A percentile compares a stretch with the other conserved stretches of the same genome.
Evolutionary conservation across 2,113 vertebrate species (phyloP).

Genomic region (Lucifuga dentata): DNA sequence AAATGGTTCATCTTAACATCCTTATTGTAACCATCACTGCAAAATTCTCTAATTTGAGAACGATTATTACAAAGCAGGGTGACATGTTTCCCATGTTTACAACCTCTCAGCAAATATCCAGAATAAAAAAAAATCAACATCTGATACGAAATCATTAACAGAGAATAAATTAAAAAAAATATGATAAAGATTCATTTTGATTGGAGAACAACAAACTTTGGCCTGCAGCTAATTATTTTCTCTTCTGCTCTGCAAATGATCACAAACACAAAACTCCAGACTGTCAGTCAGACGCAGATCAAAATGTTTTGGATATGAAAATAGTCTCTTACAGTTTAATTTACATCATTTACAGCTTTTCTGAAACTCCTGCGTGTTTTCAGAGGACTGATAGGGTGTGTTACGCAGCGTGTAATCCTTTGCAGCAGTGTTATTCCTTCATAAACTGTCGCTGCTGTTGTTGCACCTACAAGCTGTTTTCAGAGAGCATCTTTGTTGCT

Average conservation of each 20-base stretch:
- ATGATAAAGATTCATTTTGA: constrained; percentile 45
- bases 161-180: too few relatives aligned
- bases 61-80: too few relatives aligned
- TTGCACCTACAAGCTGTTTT: constrained; percentile 54
- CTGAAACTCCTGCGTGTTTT: constrained; percentile 12
- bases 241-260: constrained; percentile 33
- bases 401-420: constrained; percentile 40
- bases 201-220: constrained; percentile 34
- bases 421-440: constrained; percentile 42
- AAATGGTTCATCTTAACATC: too few relatives aligned
- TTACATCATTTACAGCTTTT: not conserved
- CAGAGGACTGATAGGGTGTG: constrained; percentile 14
- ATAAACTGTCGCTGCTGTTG: constrained; percentile 33
- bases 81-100: too few relatives aligned
- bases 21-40: too few relatives aligned
- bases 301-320: constrained; percentile 11
- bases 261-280: constrained; percentile 13
- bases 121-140: too few relatives aligned
- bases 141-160: too few relatives aligned
- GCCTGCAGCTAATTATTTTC: constrained; percentile 23
- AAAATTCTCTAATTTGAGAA: too few relatives aligned
- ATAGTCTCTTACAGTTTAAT: constrained; percentile 6
- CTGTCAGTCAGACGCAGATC: constrained; percentile 20
- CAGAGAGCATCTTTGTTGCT: constrained; percentile 31
- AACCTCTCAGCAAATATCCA: too few relatives aligned